These are phyloP conservation scores for Nemotelus pantherinus DNA, from an alignment of 2,888 invertebrate genomes.

Conservation along the genomic window DNA sequence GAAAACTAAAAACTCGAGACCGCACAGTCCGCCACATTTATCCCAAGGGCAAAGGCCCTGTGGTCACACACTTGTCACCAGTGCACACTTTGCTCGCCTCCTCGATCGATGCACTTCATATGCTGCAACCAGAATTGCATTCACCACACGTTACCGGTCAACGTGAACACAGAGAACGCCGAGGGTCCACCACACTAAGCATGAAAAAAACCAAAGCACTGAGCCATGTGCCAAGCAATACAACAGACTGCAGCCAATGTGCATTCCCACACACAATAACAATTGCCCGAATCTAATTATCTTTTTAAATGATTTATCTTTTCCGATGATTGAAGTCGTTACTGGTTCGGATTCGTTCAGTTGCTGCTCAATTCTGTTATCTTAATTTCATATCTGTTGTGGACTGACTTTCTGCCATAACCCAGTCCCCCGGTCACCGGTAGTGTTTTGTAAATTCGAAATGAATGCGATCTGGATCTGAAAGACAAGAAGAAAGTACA, in stretches of 20 bases:
- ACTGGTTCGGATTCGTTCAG: background rate
- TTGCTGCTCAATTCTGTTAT: background rate
- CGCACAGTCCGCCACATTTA: no score
- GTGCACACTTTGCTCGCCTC: constrained; percentile 11
- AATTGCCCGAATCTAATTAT: constrained; percentile 38
- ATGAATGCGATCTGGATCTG: constrained; percentile 1
- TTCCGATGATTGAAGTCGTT: constrained; percentile 29
- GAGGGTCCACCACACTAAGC: background rate
- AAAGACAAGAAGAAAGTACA: background rate
- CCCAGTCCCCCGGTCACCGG: no score
- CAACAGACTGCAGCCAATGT: background rate
- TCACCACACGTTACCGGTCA: background rate
- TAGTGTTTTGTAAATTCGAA: background rate
- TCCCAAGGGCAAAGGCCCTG: constrained; percentile 27
- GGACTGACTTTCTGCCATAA: constrained; percentile 1
- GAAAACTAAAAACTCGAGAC: background rate
- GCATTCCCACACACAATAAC: constrained; percentile 30
- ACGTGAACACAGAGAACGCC: background rate
- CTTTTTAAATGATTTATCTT: constrained; percentile 41
- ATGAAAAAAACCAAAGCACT: background rate
- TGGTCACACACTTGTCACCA: background rate
- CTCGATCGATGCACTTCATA: background rate
- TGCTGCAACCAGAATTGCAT: constrained; percentile 8
- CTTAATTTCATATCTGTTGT: constrained; percentile 1
- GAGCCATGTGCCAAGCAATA: background rate